These are phyloP conservation scores for Micropoecilia bifurca DNA, from an alignment of 2,797 vertebrate genomes.

Conservation along the genomic window DNA sequence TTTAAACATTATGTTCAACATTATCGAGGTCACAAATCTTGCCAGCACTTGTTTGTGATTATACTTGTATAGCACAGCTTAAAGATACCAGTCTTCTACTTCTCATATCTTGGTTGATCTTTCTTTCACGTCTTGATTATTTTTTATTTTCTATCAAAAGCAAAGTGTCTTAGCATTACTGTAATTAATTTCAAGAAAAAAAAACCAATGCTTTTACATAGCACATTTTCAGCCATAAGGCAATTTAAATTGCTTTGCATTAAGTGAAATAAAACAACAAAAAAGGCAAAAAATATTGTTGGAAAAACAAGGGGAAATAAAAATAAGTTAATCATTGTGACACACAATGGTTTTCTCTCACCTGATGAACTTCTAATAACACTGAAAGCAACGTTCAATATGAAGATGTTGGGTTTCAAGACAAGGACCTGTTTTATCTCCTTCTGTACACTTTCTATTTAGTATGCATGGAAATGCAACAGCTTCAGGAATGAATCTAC, in stretches of 20 bases:
- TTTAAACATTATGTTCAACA: constrained; percentile 12
- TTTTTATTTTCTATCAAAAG: neutral
- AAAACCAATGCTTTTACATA: no score
- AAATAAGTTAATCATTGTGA: neutral
- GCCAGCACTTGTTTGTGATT: neutral
- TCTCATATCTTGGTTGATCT: neutral
- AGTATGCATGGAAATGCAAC: neutral
- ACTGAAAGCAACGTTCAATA: neutral
- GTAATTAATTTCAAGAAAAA: neutral
- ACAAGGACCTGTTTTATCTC: neutral
- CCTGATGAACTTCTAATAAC: neutral
- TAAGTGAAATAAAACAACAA: no score
- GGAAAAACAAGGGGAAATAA: no score
- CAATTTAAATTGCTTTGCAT: no score
- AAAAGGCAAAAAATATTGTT: no score
- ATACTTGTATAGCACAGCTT: neutral
- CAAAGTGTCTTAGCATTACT: neutral
- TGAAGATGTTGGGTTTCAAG: neutral
- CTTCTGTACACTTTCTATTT: neutral
- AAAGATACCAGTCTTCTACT: neutral
- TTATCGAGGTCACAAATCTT: constrained; percentile 8
- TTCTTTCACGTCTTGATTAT: neutral
- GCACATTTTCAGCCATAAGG: no score
- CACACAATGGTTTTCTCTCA: neutral
- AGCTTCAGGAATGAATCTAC: neutral